phyloP scores from a whole-genome alignment of 1,140 invertebrate species.

The Sinella curviseta region DNA sequence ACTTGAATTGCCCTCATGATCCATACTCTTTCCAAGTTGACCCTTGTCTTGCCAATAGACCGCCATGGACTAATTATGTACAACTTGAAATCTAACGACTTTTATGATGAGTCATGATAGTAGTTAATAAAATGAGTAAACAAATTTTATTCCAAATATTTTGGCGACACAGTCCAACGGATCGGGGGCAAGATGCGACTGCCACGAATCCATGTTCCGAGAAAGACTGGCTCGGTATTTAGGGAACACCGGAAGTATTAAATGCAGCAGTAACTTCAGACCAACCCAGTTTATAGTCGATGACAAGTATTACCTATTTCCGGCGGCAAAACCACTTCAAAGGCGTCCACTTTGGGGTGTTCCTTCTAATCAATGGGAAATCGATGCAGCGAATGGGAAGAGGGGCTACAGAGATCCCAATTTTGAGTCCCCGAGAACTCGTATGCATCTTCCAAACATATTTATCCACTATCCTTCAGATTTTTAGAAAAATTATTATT shows the following conservation, averaged over 20 bases:
- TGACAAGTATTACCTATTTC: constrained; percentile 21
- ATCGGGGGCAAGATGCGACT: no score
- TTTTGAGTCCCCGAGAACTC: background rate
- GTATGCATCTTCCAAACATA: background rate
- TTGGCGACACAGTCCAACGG: no score
- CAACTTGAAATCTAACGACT: background rate
- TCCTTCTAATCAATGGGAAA: background rate
- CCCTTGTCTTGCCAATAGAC: background rate
- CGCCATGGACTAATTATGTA: background rate
- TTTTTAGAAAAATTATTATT: background rate
- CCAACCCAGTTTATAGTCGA: constrained; percentile 26
- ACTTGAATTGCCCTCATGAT: background rate
- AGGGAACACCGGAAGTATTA: background rate
- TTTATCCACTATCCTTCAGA: background rate
- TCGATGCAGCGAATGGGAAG: background rate
- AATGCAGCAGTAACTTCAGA: background rate
- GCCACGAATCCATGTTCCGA: background rate
- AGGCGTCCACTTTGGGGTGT: background rate
- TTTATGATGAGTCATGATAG: background rate
- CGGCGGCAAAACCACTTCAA: background rate
- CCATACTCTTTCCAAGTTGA: background rate
- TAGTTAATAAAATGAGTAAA: background rate
- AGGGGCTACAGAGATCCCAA: background rate
- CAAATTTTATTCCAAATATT: no score
- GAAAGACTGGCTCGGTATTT: background rate